Evolutionary conservation across 2,797 vertebrate genomes (phyloP), one percentile per base, ranked within the genome.

Genomic region (Anabas testudineus): DNA sequence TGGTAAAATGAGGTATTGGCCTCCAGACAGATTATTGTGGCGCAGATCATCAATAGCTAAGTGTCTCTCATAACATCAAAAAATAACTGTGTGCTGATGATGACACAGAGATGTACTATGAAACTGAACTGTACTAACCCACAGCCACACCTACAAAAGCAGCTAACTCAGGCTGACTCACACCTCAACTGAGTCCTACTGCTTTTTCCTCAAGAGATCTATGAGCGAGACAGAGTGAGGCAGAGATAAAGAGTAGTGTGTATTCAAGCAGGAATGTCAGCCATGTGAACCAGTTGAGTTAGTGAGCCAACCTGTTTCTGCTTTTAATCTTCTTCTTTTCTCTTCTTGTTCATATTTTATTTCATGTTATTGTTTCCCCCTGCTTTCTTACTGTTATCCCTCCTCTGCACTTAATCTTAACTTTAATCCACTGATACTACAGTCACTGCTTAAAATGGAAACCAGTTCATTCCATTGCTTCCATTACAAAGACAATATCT

Each of bases 251-350:
- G 22, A 51, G 42, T 58, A 19, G 47, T 54, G 64, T 54, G 64
- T 54, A 37, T 72, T 52, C 42, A 53, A 81, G 75, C 70, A 84
- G 79, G 88, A 90, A 91, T 92, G 85, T 87, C 37, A 87, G 70
- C 78, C 79, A 91, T 90, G 83, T 80, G 32, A 73, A 82, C 59
- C 52, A 41, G 77, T 69, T 42, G 4, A 26, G 81, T 63, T 5
- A 59, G 75, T 69, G 57, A 82, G 80, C 56, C 82, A 78, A 78
- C 74, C 65, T 81, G 71, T 70, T 66, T 2, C 59, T 75, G 63
- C 49, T 62, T 74, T 84, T 67, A 82, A 80, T 88, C 71, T 39
- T 26, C 63, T 58, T 56, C 24, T 66, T 46, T 39, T 63, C 65
- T 32, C 48, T 46, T 37, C 19, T 34, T 8, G 22, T 26, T 7